Percentiles rank a stretch among this genome's conserved stretches.
phyloP scores from a whole-genome alignment of 2,113 vertebrate species.

The Hiodon alosoides region DNA sequence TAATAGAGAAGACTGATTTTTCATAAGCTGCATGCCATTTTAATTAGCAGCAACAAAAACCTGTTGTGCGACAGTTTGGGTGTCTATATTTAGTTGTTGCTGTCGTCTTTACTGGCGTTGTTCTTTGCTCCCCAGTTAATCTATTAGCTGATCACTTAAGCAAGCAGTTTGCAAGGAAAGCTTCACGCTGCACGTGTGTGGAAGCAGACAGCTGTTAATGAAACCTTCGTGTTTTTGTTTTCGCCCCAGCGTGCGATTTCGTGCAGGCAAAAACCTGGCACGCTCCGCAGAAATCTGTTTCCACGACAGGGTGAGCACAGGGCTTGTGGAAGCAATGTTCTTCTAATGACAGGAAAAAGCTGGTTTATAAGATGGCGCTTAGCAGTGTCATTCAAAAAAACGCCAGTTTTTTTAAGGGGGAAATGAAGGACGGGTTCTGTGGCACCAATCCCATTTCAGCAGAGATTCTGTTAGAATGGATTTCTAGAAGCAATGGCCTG shows the following conservation, averaged over 20 bases:
- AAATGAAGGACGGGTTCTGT: too few relatives aligned
- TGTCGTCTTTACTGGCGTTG: neutral
- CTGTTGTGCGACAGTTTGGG: constrained; percentile 13
- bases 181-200: neutral
- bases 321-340: neutral
- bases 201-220: neutral
- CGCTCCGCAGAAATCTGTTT: neutral
- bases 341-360: neutral
- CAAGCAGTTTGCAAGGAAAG: neutral
- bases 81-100: constrained; percentile 20
- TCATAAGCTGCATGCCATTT: constrained; percentile 27
- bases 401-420: too few relatives aligned
- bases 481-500: too few relatives aligned
- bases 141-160: neutral
- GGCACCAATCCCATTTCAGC: too few relatives aligned
- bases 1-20: constrained; percentile 15
- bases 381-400: too few relatives aligned
- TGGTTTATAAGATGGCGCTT: neutral
- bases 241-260: too few relatives aligned
- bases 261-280: too few relatives aligned
- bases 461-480: too few relatives aligned
- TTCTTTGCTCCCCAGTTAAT: neutral
- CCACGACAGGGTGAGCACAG: neutral
- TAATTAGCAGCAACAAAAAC: constrained; percentile 24
- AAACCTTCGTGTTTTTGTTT: neutral